phyloP scores from a whole-genome alignment of 2,113 vertebrate species.

The Xenopus tropicalis region UCB_Xtro_10.0 CM004445.2:112251501-112252000 shows the following conservation, averaged over 20 bases:
- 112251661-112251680: slow-evolving; percentile 37
- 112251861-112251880: too few relatives aligned
- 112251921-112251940: too few relatives aligned
- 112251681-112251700: slow-evolving; percentile 36
- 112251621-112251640: slow-evolving; percentile 19
- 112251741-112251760: slow-evolving; percentile 24
- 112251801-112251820: background rate
- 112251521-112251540: slow-evolving; percentile 23
- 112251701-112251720: slow-evolving; percentile 18
- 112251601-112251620: slow-evolving; percentile 35
- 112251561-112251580: slow-evolving; percentile 10
- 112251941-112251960: too few relatives aligned
- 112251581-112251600: slow-evolving; percentile 26
- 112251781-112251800: background rate
- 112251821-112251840: background rate
- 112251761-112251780: slow-evolving; percentile 6
- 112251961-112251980: too few relatives aligned
- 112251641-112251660: slow-evolving; percentile 14
- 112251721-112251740: slow-evolving; percentile 19
- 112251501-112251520: slow-evolving; percentile 31
- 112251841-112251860: too few relatives aligned
- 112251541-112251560: slow-evolving; percentile 26
- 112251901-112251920: too few relatives aligned
- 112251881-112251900: too few relatives aligned
- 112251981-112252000: too few relatives aligned